Evolutionary conservation across 2,888 invertebrate species (phyloP), one percentile per base, ranked within the genome.

Genomic region (Andrena bucephala): DNA sequence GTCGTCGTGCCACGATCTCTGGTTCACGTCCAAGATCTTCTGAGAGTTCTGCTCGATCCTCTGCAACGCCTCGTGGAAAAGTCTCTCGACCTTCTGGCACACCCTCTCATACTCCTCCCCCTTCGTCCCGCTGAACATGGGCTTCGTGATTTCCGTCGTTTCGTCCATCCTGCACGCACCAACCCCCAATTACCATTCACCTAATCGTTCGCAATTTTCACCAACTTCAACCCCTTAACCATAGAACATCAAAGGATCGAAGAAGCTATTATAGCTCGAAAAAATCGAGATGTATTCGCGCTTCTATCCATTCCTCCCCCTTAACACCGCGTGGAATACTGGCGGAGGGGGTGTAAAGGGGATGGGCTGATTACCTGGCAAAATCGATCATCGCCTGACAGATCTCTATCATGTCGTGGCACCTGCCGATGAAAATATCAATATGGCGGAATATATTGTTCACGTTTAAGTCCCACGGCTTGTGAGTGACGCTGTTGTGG

Each of bases 321-420:
- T 57, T 36, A 50, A 59, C 63, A 48, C 20, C 27, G 2, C 6
- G 13, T 27, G 29, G 8, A 13, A 50, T 16, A 2, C 54, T 54
- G 1, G 31, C 20, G 13, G 27, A 36, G 31, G 16, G 27, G 10
- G 20, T 33, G 27, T 5, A 13, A 36, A 59, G 60, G 29, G 33
- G 29, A 20, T n/a, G 29, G 50, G 31, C 10, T 62, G 73, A 72
- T 84, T 83, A 96, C 94, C 97, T 95, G 2, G 97, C 98, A 94
- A 98, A 98, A 75, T 97, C 97, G 80, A 97, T 96, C 97, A 98
- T 98, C 70, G 97, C 96, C 89, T 98, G 97, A 92, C 98, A 98
- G 24, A 98, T 96, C 94, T 98, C 97, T 66, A 98, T 95, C 94
- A 98, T 95, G 94, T 98, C 98, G 81, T 96, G 96, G 88, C 98